Evolutionary conservation across 92 coral and sea anemone species (phyloP), one percentile per base, ranked within the genome.

Genomic region (Diadumene lineata): DNA sequence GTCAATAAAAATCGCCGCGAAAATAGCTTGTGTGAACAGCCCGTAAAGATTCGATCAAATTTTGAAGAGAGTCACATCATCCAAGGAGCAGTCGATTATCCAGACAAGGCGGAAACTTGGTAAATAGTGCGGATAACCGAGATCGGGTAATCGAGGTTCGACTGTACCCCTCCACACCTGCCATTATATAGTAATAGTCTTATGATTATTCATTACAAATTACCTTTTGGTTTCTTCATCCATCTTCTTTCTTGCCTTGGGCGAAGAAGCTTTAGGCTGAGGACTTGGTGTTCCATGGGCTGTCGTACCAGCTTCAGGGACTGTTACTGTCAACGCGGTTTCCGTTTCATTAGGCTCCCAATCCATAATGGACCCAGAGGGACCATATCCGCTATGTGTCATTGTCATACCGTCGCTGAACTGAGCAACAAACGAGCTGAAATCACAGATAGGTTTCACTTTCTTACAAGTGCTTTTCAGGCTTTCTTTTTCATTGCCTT

Each of bases 401-500:
- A 94, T 56, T 13, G 85, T 77, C 98, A 94, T 94, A 28, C 97
- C 97, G 66, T 94, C 98, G 62, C 87, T 91, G n/a, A 94, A 92
- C 70, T 85, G 97, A 13, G 94, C 98, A 31, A 91, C 90, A 66
- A 94, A 85, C 21, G 98, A 94, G 82, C 94, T 87, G 76, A 91
- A 89, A 60, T 86, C 88, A 72, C 97, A 94, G 74, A 94, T 88
- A 18, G 90, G 73, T 74, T 75, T 78, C 33, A 90, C 90, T 24
- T 63, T 83, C 71, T 68, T 69, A 7, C 57, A 79, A 25, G 7
- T 53, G 21, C 80, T 34, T 13, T 28, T 71, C 33, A 50, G 51
- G 1, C 56, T 34, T 30, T 79, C 68, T 46, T 82, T 87, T 70
- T 94, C 98, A 31, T 66, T 82, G 60, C 81, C 91, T 70, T 89